Evolutionary conservation across 2,113 vertebrate species (phyloP).

Genomic region (Nerophis ophidion): DNA sequence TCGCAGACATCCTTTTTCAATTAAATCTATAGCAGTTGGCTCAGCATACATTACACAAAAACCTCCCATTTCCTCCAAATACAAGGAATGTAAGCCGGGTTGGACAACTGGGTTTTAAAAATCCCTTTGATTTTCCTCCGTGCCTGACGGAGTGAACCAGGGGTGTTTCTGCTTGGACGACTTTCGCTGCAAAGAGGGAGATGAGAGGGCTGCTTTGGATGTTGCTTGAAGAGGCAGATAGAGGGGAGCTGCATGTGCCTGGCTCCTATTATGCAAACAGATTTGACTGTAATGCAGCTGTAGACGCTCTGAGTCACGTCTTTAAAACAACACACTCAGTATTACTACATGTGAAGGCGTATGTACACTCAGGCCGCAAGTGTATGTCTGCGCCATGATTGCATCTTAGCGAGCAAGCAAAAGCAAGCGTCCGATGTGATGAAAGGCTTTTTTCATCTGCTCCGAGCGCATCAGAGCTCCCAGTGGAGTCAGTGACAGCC

Average conservation of each 20-base stretch:
- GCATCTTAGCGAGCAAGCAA: constrained; percentile 44
- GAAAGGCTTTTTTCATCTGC: constrained; percentile 68
- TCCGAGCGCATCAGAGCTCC: constrained; percentile 61
- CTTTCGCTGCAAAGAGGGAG: constrained; percentile 38
- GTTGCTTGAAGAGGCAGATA: constrained; percentile 25
- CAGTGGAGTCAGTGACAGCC: constrained; percentile 56
- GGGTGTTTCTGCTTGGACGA: constrained; percentile 49
- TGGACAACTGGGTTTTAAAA: constrained; percentile 25
- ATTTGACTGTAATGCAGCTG: constrained; percentile 23
- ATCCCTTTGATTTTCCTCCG: constrained; percentile 36
- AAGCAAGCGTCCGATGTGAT: constrained; percentile 61
- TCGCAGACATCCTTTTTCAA: constrained; percentile 57
- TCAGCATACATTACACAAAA: constrained; percentile 51
- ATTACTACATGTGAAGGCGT: constrained; percentile 1
- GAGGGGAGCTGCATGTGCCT: constrained; percentile 18
- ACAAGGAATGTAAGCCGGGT: constrained; percentile 38
- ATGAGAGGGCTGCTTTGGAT: constrained; percentile 39
- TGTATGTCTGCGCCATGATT: constrained; percentile 41
- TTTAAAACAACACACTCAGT: constrained; percentile 1
- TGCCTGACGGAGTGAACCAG: constrained; percentile 33
- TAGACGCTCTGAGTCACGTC: constrained; percentile 25
- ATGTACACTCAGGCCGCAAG: constrained; percentile 1
- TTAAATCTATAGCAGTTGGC: constrained; percentile 48
- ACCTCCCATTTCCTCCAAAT: constrained; percentile 54
- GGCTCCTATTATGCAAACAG: constrained; percentile 27